These are phyloP conservation scores for Pachycephala philippinensis DNA, from an alignment of 2,113 vertebrate species.

Conservation along the genomic window DNA sequence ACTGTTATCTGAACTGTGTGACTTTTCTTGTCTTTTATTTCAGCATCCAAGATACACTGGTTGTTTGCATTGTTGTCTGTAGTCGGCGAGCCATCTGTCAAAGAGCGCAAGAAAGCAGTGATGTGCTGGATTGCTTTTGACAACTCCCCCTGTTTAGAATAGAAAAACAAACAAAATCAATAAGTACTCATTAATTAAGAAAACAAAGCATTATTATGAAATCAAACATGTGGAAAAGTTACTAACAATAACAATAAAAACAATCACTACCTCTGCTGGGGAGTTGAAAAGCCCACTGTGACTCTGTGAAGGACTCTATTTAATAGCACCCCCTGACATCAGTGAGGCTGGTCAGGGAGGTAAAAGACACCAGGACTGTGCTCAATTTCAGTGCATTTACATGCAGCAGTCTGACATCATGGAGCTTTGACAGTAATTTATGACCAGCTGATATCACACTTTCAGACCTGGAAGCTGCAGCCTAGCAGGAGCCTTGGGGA, in stretches of 20 bases:
- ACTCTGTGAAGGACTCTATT: neutral
- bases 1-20: slow-evolving; percentile 91
- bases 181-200: slow-evolving; percentile 81
- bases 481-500: neutral
- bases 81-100: slow-evolving; percentile 76
- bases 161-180: slow-evolving; percentile 78
- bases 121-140: slow-evolving; percentile 82
- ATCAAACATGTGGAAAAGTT: slow-evolving; percentile 70
- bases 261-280: neutral
- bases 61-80: slow-evolving; percentile 78
- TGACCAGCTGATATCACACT: neutral
- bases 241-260: slow-evolving; percentile 60
- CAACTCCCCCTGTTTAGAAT: slow-evolving; percentile 85
- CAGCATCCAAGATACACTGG: slow-evolving; percentile 75
- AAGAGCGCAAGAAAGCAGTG: slow-evolving; percentile 77
- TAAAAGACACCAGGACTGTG: neutral
- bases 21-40: slow-evolving; percentile 87
- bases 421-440: neutral
- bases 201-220: slow-evolving; percentile 75
- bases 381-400: neutral
- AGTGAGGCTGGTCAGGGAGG: neutral
- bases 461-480: neutral
- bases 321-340: neutral
- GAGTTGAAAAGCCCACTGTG: neutral
- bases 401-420: neutral